These are phyloP conservation scores for Andricus curvator DNA, from an alignment of 2,888 invertebrate species.

Conservation along the genomic window DNA sequence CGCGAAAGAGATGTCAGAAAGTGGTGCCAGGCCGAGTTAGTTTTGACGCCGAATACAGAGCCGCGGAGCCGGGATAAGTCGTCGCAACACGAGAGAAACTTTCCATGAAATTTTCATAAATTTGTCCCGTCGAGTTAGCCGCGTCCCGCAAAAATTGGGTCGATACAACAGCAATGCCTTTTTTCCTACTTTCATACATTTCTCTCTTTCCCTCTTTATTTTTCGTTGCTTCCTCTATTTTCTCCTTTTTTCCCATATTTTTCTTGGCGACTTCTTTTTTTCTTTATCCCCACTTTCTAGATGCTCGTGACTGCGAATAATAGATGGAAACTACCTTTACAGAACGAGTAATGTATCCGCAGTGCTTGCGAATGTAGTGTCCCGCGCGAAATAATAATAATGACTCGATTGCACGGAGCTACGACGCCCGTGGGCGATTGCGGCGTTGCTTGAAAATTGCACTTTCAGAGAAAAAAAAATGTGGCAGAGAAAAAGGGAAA, in stretches of 20 bases:
- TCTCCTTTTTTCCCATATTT: background rate
- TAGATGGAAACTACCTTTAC: conserved; percentile 35
- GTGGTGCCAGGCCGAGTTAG: conserved; percentile 47
- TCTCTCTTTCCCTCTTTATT: conserved; percentile 8
- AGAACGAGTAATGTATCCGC: conserved; percentile 38
- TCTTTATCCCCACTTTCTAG: background rate
- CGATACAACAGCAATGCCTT: conserved; percentile 42
- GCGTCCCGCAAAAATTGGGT: conserved; percentile 38
- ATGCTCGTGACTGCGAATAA: conserved; percentile 38
- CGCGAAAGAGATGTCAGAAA: conserved; percentile 43
- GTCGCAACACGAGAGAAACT: conserved; percentile 42
- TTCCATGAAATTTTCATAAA: conserved; percentile 57
- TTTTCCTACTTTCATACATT: conserved; percentile 51
- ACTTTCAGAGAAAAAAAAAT: conserved; percentile 4
- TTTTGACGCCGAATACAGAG: conserved; percentile 42
- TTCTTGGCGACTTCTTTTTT: conserved; percentile 15
- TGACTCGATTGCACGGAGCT: conserved; percentile 41
- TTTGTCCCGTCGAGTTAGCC: conserved; percentile 51
- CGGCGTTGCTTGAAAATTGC: conserved; percentile 28
- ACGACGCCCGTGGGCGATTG: conserved; percentile 22
- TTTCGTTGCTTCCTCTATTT: background rate
- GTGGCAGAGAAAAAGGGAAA: background rate
- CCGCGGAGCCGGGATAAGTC: conserved; percentile 26
- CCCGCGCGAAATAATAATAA: conserved; percentile 43
- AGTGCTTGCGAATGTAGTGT: conserved; percentile 24